A percentile compares a stretch with the other conserved stretches of the same genome.
These are phyloP conservation scores for Eulacestoma nigropectus DNA, from an alignment of 2,113 vertebrate genomes.

Conservation along the genomic window DNA sequence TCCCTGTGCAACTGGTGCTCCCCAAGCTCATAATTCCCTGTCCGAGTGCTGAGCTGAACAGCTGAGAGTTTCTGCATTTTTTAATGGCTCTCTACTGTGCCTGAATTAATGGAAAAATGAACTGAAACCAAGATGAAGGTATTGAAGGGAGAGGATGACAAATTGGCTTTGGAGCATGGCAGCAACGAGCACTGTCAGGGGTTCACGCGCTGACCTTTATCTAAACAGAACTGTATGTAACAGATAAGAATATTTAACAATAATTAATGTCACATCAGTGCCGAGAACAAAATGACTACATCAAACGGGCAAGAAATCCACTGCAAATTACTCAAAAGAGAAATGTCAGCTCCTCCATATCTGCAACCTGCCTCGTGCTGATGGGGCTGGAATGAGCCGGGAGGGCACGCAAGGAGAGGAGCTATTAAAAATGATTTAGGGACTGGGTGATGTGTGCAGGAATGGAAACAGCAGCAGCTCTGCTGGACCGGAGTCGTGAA, in stretches of 20 bases:
- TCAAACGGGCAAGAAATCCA: constrained; percentile 32
- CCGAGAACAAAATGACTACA: constrained; percentile 7
- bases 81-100: constrained; percentile 6
- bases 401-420: not conserved
- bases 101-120: constrained; percentile 38
- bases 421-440: constrained; percentile 22
- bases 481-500: not conserved
- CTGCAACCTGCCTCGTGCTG: constrained; percentile 14
- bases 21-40: not conserved
- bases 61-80: constrained; percentile 37
- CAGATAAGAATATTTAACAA: constrained; percentile 72
- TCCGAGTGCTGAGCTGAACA: not conserved
- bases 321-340: constrained; percentile 58
- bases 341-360: constrained; percentile 61
- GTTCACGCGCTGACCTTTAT: constrained; percentile 59
- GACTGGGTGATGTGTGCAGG: not conserved
- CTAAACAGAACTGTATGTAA: constrained; percentile 58
- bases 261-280: constrained; percentile 63
- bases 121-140: not conserved
- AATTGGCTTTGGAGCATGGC: constrained; percentile 33
- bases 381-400: not conserved
- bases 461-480: not conserved
- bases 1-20: not conserved
- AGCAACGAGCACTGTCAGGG: constrained; percentile 9
- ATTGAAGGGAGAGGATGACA: constrained; percentile 28